Evolutionary conservation across 2,113 vertebrate genomes (phyloP).

Genomic region (Sceloporus tristichus): DNA sequence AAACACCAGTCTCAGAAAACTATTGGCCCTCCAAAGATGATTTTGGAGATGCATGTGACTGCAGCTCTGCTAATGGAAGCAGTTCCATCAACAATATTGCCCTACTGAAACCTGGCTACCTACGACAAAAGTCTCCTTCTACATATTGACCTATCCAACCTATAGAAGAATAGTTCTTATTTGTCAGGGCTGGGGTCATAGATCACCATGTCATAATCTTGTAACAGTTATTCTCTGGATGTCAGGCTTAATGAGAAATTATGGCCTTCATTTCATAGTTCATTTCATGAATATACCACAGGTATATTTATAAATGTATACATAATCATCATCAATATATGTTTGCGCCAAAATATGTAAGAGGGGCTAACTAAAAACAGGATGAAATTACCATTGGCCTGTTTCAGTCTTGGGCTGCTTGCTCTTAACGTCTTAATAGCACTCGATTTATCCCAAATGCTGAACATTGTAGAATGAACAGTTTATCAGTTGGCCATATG

Average conservation of each 20-base stretch:
- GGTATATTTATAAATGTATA: conserved; percentile 12
- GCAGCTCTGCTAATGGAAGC: neutral
- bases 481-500: conserved; percentile 77
- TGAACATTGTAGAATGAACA: conserved; percentile 71
- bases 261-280: neutral
- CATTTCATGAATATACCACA: neutral
- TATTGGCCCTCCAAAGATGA: neutral
- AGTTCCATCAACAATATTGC: neutral
- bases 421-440: conserved; percentile 73
- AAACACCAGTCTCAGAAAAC: neutral
- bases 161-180: neutral
- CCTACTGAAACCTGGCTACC: neutral
- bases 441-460: conserved; percentile 73
- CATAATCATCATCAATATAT: conserved; percentile 8
- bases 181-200: neutral
- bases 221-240: neutral
- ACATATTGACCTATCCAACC: neutral
- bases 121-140: neutral
- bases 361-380: conserved; percentile 12
- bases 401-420: conserved; percentile 48
- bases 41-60: neutral
- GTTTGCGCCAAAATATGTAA: conserved; percentile 2
- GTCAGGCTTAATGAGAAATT: conserved; percentile 9
- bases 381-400: conserved; percentile 13
- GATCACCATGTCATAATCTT: neutral